Percentiles rank a stretch among this genome's conserved stretches.
Evolutionary conservation across 2,797 vertebrate species (phyloP).

Genomic region (Aythya fuligula): DNA sequence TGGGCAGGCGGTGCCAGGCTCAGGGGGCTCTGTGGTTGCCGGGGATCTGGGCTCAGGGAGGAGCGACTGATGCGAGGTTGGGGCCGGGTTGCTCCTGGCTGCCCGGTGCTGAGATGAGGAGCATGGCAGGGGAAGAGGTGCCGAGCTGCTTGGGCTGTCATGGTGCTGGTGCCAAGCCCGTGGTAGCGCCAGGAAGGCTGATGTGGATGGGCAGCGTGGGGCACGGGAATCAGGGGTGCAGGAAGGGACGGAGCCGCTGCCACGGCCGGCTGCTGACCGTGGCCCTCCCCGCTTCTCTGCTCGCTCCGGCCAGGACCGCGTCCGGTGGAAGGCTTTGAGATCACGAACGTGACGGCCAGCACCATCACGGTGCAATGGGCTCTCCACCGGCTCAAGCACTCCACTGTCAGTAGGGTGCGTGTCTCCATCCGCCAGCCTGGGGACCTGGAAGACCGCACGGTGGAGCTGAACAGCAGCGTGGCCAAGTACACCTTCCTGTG

Average conservation of each 20-base stretch:
- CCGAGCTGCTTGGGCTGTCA: not conserved
- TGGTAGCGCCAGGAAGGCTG: not conserved
- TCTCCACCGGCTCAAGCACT: constrained; percentile 84
- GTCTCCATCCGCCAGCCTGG: constrained; percentile 85
- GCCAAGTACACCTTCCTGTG: constrained; percentile 89
- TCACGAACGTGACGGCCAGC: constrained; percentile 88
- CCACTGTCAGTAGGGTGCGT: constrained; percentile 85
- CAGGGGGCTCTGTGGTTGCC: not conserved
- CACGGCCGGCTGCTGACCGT: not conserved
- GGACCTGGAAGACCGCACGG: constrained; percentile 76
- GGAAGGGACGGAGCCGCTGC: fast-evolving
- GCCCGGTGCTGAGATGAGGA: not conserved
- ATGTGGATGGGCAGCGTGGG: not conserved
- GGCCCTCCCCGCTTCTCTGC: not conserved
- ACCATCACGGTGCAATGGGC: constrained; percentile 90
- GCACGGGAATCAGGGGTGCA: too few relatives aligned
- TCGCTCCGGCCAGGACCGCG: constrained; percentile 83
- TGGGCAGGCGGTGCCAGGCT: not conserved
- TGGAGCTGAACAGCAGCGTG: constrained; percentile 84
- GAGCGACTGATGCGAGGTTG: too few relatives aligned
- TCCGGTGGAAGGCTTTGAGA: constrained; percentile 88
- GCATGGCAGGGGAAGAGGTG: not conserved
- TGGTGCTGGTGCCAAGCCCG: not conserved
- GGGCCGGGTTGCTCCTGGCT: not conserved
- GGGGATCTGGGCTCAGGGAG: not conserved